Base-by-base conservation (phyloP, 2,113 vertebrate genomes). In the Mus musculus region DNA sequence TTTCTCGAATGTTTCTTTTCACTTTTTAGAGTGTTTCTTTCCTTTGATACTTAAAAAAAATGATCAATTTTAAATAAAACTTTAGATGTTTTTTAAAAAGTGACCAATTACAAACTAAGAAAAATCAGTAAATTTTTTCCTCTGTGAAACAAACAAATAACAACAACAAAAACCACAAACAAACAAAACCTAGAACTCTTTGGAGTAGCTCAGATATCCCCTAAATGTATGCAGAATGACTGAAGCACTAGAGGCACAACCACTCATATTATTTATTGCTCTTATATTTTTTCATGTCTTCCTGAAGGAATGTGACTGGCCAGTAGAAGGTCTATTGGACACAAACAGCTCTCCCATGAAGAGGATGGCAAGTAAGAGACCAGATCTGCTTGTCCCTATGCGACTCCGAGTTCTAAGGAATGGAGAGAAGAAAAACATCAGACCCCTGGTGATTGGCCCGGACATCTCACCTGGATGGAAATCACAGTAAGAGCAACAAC, bases 251-350 rank as follows among this genome's bases (percentile, higher is more conserved):
- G 61, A 88, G 19, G 2, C 67, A 33, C 75, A 84, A 63, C 88
- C 36, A 22, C 20, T 77, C 72, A 80, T 71, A 39, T 39, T 22
- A 85, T 94, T 36, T 54, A 26, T 82, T 49, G 10, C 3, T 49
- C n/a, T 73, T 56, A 16, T 10, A 73, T 65, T 96, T 91, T 91
- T 92, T 33, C 39, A 75, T 92, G 92, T 97, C 56, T 89, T 87
- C 91, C 91, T 88, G 49, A 97, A 98, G 97, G 77, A 90, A 16
- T 98, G 98, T 92, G 91, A 94, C 49, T 96, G 92, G 96, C 96
- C 97, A 4, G 97, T 98, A 96, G 96, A 98, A 98, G 97, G 94
- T 22, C 78, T 97, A 72, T 90, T 98, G 36, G 20, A 98, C 82
- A 97, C 97, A 59, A 98, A 97, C 1, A 98, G 97, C 14, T 95